phyloP scores from a whole-genome alignment of 2,888 invertebrate species.

The Trachelus iudaicus region DNA sequence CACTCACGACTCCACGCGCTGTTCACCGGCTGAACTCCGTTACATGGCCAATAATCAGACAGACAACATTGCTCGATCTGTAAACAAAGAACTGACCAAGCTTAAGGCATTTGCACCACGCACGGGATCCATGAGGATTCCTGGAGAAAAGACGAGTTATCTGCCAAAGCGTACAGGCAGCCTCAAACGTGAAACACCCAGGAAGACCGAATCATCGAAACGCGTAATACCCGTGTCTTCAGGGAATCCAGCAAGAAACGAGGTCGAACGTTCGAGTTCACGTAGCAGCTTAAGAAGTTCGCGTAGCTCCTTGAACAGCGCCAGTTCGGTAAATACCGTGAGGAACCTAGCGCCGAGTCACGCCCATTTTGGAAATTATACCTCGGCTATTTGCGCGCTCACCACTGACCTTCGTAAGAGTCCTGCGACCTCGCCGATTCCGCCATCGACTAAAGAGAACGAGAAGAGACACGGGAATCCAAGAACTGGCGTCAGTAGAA shows the following conservation, averaged over 20 bases:
- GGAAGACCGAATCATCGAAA: constrained; percentile 31
- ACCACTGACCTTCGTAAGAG: constrained; percentile 61
- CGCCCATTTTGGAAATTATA: constrained; percentile 68
- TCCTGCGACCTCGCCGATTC: constrained; percentile 30
- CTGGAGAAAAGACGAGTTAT: constrained; percentile 49
- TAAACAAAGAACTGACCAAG: constrained; percentile 28
- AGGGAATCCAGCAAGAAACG: constrained; percentile 56
- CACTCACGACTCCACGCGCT: constrained; percentile 67
- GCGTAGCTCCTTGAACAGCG: constrained; percentile 84
- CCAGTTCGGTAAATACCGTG: constrained; percentile 82
- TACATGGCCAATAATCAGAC: constrained; percentile 25
- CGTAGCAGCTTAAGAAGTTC: constrained; percentile 85
- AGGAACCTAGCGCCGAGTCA: constrained; percentile 73
- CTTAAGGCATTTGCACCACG: constrained; percentile 29
- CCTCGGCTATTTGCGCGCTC: constrained; percentile 67
- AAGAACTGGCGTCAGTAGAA: constrained; percentile 55
- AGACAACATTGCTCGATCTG: constrained; percentile 29
- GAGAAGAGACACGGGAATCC: constrained; percentile 38
- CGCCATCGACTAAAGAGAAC: constrained; percentile 30
- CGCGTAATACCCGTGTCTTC: constrained; percentile 27
- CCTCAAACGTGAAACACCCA: constrained; percentile 38
- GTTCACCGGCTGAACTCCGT: constrained; percentile 55
- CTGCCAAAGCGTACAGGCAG: constrained; percentile 55
- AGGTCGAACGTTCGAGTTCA: constrained; percentile 82
- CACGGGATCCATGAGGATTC: constrained; percentile 27